Percentiles rank a stretch among this genome's conserved stretches.
Evolutionary conservation across 2,113 vertebrate species (phyloP).

Genomic region (Onychostoma macrolepis): DNA sequence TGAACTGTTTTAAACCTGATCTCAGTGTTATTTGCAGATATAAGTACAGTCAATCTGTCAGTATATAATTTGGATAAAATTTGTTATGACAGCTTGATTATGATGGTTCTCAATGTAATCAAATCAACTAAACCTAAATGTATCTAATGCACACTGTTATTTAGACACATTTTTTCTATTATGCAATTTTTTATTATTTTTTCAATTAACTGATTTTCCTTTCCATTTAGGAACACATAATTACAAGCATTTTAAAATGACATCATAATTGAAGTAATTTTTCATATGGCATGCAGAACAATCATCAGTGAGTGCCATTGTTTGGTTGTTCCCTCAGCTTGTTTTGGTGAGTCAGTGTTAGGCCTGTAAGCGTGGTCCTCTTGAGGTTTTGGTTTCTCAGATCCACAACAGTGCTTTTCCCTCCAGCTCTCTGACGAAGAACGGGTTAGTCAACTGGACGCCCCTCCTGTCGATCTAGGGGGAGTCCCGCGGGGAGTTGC

Average conservation of each 20-base stretch:
- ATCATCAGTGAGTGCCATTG: neutral
- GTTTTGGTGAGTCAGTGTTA: conserved; percentile 29
- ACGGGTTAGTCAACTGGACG: conserved; percentile 77
- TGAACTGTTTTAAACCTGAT: neutral
- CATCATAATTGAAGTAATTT: too few species aligned
- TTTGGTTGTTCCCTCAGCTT: conserved; percentile 20
- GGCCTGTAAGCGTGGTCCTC: conserved; percentile 11
- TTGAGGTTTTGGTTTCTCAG: conserved; percentile 59
- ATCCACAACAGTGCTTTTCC: conserved; percentile 57
- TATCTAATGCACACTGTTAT: neutral
- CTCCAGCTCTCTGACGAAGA: conserved; percentile 70
- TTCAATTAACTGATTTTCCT: neutral
- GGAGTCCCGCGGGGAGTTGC: conserved; percentile 77
- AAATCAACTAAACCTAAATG: neutral
- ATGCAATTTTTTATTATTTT: neutral
- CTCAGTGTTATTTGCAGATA: neutral
- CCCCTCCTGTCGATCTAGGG: conserved; percentile 76
- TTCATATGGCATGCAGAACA: neutral
- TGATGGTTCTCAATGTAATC: neutral
- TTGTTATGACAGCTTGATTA: neutral
- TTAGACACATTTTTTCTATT: neutral
- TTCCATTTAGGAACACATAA: neutral
- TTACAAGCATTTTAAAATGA: neutral
- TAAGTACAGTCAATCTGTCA: neutral
- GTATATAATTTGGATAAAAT: neutral